A percentile compares a stretch with the other conserved stretches of the same genome.
phyloP scores from a whole-genome alignment of 2,888 invertebrate genomes.

The Catocala fraxini region DNA sequence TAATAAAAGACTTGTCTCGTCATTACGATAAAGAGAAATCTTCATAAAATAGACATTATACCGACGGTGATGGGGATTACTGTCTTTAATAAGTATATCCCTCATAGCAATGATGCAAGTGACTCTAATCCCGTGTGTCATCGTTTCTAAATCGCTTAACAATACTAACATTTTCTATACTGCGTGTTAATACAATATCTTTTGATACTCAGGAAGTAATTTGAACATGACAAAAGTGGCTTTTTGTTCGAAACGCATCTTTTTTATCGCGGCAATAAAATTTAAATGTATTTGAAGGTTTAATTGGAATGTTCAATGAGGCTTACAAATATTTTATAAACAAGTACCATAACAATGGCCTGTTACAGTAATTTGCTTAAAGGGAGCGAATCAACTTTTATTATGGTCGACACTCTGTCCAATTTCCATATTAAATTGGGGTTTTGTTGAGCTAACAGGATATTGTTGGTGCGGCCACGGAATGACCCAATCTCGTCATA shows the following conservation, averaged over 20 bases:
- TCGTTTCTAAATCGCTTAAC: conserved; percentile 26
- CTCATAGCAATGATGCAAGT: conserved; percentile 43
- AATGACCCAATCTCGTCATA: conserved; percentile 40
- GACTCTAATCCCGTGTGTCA: conserved; percentile 50
- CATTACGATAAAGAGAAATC: conserved; percentile 24
- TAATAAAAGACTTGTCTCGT: conserved; percentile 25
- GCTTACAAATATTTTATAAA: conserved; percentile 39
- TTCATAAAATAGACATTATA: conserved; percentile 36
- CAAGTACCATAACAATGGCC: conserved; percentile 44
- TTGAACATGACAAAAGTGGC: conserved; percentile 39
- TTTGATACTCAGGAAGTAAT: conserved; percentile 38
- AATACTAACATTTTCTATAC: conserved; percentile 32
- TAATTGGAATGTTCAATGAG: conserved; percentile 68
- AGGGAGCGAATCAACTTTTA: conserved; percentile 48
- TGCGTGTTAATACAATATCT: conserved; percentile 24
- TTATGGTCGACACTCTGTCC: conserved; percentile 52
- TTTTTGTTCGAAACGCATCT: conserved; percentile 34
- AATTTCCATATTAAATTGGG: conserved; percentile 67
- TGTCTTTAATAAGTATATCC: conserved; percentile 37
- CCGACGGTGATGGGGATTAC: conserved; percentile 35
- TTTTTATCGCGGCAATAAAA: conserved; percentile 39
- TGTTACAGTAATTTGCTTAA: conserved; percentile 60
- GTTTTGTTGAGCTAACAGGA: conserved; percentile 57
- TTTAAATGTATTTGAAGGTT: conserved; percentile 45
- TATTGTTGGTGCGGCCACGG: conserved; percentile 56